Evolutionary conservation across 1,140 invertebrate genomes (phyloP).

Genomic region (Lepidurus packardi): DNA sequence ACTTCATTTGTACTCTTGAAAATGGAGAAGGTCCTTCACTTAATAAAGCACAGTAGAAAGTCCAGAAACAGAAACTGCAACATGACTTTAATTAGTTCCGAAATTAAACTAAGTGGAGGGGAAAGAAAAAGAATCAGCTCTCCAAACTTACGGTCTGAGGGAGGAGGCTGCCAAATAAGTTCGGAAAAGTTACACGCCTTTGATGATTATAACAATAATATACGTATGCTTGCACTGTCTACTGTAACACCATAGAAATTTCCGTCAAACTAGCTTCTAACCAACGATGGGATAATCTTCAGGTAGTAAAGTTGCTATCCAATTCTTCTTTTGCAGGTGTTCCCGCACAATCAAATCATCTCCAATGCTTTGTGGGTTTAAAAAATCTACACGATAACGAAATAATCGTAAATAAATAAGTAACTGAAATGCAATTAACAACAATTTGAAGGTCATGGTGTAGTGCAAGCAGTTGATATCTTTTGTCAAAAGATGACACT

Average conservation of each 20-base stretch:
- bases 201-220: not conserved
- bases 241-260: not conserved
- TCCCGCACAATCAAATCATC: not conserved
- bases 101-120: not conserved
- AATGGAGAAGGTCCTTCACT: constrained; percentile 21
- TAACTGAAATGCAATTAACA: no score
- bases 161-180: not conserved
- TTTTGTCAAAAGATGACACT: no score
- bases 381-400: no score
- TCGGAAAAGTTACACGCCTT: not conserved
- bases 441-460: no score
- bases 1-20: constrained; percentile 20
- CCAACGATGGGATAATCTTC: constrained; percentile 18
- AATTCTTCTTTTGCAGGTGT: not conserved
- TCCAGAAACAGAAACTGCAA: not conserved
- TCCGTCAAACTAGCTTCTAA: constrained; percentile 5
- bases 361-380: no score
- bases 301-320: constrained; percentile 8
- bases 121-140: not conserved
- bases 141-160: not conserved
- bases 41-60: constrained; percentile 19
- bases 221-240: constrained; percentile 19
- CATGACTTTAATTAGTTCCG: not conserved
- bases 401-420: no score
- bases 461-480: no score